A percentile compares a stretch with the other conserved stretches of the same genome.
These are phyloP conservation scores for Homarus americanus DNA, from an alignment of 1,140 invertebrate species.

Conservation along the genomic window DNA sequence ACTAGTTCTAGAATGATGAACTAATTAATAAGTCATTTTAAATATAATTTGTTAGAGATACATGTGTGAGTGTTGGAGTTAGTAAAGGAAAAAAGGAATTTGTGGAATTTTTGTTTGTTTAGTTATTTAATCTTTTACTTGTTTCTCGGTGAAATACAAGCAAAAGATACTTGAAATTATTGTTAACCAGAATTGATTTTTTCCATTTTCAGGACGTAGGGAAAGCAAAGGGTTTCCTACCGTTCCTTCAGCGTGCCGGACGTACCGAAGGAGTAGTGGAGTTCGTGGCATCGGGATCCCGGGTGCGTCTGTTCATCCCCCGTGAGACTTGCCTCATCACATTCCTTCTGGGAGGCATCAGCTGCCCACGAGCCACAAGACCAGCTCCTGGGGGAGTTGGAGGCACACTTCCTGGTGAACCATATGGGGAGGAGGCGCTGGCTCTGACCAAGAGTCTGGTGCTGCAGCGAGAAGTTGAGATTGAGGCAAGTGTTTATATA, in stretches of 20 bases:
- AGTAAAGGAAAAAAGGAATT: no score
- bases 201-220: conserved; percentile 81
- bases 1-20: no score
- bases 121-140: neutral
- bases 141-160: no score
- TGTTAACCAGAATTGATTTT: neutral
- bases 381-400: conserved; percentile 84
- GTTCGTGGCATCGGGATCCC: conserved; percentile 95
- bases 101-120: no score
- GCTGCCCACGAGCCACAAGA: conserved; percentile 90
- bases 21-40: no score
- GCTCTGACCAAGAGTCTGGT: conserved; percentile 92
- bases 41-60: no score
- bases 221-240: conserved; percentile 94
- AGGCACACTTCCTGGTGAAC: conserved; percentile 86
- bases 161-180: no score
- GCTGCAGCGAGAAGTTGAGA: conserved; percentile 95
- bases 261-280: conserved; percentile 94
- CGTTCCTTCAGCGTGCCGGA: conserved; percentile 91
- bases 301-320: conserved; percentile 94
- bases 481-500: conserved; percentile 82
- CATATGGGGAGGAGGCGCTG: conserved; percentile 95
- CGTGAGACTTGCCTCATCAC: conserved; percentile 97
- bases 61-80: no score
- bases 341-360: conserved; percentile 93